Conservation (phyloP, 1,140 invertebrate species). For the Zaprionus nigranus region DNA sequence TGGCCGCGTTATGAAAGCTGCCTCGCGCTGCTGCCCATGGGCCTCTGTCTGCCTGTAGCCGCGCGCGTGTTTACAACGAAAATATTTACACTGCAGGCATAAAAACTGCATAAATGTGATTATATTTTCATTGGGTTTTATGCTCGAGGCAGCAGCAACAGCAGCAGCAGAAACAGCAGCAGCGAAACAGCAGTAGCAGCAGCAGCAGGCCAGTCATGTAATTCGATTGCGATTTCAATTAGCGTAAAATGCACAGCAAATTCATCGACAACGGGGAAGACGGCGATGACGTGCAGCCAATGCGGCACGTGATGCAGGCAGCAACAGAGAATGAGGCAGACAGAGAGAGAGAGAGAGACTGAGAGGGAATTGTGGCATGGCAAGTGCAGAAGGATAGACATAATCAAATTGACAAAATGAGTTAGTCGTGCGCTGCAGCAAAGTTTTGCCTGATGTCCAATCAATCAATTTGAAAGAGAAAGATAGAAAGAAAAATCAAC, state of each 20-base stretch:
- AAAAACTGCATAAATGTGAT: conserved; percentile 83
- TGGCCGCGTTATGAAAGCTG: conserved; percentile 12
- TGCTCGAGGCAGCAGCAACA: conserved; percentile 10
- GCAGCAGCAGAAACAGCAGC: background rate
- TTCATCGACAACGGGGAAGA: conserved; percentile 36
- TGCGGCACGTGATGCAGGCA: background rate
- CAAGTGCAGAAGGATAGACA: background rate
- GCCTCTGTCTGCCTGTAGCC: background rate
- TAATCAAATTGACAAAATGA: conserved; percentile 6
- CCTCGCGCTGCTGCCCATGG: conserved; percentile 29
- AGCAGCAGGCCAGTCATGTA: conserved; percentile 50
- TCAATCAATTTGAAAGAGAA: background rate
- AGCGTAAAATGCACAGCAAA: conserved; percentile 70
- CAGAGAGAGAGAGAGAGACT: too few species aligned
- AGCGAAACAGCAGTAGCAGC: background rate
- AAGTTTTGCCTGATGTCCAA: background rate
- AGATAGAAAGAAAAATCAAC: background rate
- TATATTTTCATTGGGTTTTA: conserved; percentile 81
- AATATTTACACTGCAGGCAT: conserved; percentile 82
- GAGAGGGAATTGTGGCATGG: background rate
- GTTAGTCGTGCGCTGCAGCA: background rate
- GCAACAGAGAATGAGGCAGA: too few species aligned
- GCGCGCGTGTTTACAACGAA: conserved; percentile 57
- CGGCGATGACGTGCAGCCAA: background rate
- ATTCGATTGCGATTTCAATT: conserved; percentile 82